Percentiles rank a stretch among this genome's conserved stretches.
These are phyloP conservation scores for Anadara kagoshimensis DNA, from an alignment of 1,140 invertebrate species.

Conservation along the genomic window DNA sequence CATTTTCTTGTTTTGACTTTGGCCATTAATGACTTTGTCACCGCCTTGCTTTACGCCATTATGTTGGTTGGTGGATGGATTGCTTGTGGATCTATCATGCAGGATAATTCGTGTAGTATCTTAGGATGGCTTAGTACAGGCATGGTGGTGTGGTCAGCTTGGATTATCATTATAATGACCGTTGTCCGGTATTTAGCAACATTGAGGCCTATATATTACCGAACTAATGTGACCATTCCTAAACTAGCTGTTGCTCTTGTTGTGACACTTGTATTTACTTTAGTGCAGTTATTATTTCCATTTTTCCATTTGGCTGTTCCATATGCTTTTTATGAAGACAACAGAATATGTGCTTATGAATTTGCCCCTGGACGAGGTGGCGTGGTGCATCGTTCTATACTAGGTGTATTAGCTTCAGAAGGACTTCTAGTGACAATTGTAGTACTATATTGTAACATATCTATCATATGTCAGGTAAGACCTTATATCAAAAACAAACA, in stretches of 20 bases:
- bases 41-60: slow-evolving; percentile 28
- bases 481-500: too few species aligned
- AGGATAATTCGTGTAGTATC: slow-evolving; percentile 17
- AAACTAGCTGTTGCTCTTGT: slow-evolving; percentile 19
- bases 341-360: slow-evolving; percentile 46
- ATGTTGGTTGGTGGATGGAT: slow-evolving; percentile 53
- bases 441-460: slow-evolving; percentile 39
- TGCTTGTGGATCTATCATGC: slow-evolving; percentile 36
- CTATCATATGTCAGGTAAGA: slow-evolving; percentile 41
- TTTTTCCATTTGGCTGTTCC: slow-evolving; percentile 26
- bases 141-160: slow-evolving; percentile 47
- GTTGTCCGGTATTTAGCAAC: slow-evolving; percentile 40
- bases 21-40: slow-evolving; percentile 41
- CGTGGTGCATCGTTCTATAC: slow-evolving; percentile 21
- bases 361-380: slow-evolving; percentile 39
- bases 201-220: slow-evolving; percentile 42
- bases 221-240: slow-evolving; percentile 21
- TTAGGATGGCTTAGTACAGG: slow-evolving; percentile 45
- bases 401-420: slow-evolving; percentile 28
- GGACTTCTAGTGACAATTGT: slow-evolving; percentile 30
- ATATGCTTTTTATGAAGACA: slow-evolving; percentile 40
- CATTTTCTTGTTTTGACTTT: slow-evolving; percentile 35
- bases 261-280: slow-evolving; percentile 21
- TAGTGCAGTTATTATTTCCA: slow-evolving; percentile 24
- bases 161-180: slow-evolving; percentile 44